Evolutionary conservation across 2,113 vertebrate genomes (phyloP).

Genomic region (Rhynchomys soricoides): DNA sequence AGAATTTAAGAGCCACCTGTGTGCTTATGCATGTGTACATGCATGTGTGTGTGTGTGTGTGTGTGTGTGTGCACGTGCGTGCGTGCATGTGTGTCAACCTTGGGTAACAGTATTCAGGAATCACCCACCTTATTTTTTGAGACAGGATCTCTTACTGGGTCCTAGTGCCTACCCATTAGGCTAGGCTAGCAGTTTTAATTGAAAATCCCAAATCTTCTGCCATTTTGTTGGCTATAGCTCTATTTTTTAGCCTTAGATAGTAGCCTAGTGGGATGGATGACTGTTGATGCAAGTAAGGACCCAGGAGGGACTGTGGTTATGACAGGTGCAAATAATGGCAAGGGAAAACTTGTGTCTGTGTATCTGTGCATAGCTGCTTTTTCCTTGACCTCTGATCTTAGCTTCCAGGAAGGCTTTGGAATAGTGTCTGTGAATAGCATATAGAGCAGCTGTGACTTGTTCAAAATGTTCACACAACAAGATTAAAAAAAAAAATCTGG

Average conservation of each 20-base stretch:
- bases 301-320: neutral
- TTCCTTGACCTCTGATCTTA: neutral
- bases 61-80: neutral
- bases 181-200: neutral
- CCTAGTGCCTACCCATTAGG: neutral
- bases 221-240: neutral
- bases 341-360: neutral
- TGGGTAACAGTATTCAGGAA: neutral
- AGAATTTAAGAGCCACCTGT: neutral
- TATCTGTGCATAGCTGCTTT: neutral
- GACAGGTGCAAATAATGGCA: neutral
- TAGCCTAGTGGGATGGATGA: neutral
- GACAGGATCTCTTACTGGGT: neutral
- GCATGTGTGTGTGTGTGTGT: neutral
- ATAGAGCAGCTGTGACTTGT: neutral
- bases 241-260: neutral
- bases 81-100: neutral
- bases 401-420: neutral
- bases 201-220: neutral
- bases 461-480: neutral
- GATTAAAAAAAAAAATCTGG: constrained; percentile 16
- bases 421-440: neutral
- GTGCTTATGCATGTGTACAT: neutral
- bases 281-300: neutral
- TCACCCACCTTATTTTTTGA: neutral